Percentiles rank a stretch among this genome's conserved stretches.
Evolutionary conservation across 2,888 invertebrate genomes (phyloP).

Genomic region (Carcina quercana): DNA sequence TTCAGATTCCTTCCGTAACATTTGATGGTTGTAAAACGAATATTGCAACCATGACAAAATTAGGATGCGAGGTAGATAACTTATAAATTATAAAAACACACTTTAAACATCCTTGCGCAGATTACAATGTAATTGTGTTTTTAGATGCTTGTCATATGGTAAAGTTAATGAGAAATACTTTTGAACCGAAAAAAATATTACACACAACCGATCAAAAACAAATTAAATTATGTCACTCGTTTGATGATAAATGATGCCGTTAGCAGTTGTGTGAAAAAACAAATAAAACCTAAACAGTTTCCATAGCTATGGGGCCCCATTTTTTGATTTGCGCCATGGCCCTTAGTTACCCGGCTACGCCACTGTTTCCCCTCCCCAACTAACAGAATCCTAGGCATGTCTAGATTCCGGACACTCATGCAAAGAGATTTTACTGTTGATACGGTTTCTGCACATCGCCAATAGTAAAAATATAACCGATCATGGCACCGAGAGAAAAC

Average conservation of each 20-base stretch:
- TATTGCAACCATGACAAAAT: constrained; percentile 6
- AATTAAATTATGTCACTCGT: too few species aligned
- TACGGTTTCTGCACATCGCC: constrained; percentile 1
- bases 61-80: constrained; percentile 10
- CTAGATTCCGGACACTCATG: too few species aligned
- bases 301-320: too few species aligned
- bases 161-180: constrained; percentile 10
- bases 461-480: background rate
- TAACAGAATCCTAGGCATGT: too few species aligned
- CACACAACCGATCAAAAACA: background rate
- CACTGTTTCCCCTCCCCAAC: too few species aligned
- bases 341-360: too few species aligned
- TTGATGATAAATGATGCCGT: too few species aligned
- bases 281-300: too few species aligned
- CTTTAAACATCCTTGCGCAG: constrained; percentile 12
- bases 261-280: too few species aligned
- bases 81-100: constrained; percentile 6
- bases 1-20: constrained; percentile 10
- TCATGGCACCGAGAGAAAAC: constrained; percentile 1
- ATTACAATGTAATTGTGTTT: constrained; percentile 13
- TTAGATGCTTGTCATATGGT: constrained; percentile 15
- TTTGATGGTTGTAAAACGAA: constrained; percentile 15
- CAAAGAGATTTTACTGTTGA: too few species aligned
- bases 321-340: too few species aligned
- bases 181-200: constrained; percentile 1